Base-by-base conservation (phyloP, 1,140 invertebrate species). In the Cheumatopsyche charites region DNA sequence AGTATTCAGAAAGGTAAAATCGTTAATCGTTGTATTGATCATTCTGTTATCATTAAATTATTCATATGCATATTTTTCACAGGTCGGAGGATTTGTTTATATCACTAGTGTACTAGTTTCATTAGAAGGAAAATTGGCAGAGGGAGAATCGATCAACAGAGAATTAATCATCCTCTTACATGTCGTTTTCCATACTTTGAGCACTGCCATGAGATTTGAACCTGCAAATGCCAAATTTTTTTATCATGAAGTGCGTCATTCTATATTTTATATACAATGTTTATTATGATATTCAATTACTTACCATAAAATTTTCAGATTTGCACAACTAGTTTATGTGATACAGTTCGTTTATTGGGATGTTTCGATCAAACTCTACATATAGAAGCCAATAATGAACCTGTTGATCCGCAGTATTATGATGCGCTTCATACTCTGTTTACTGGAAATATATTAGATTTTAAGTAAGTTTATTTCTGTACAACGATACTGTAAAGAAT, bases 141-240 rank as follows among this genome's bases (percentile, higher is more conserved):
- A 79, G 73, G 80, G 79, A 7, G 77, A 82, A 49, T 77, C 84
- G 11, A 80, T 85, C 69, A 80, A 84, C 17, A 78, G 78, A 1
- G 87, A 92, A 75, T 85, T 92, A 77, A 80, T 94, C 43, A 87
- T 88, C 41, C 79, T 96, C 41, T 83, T 99, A 67, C 90, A 94
- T 75, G 90, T 95, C 25, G 94, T 98, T 17, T 98, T 98, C 82
- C 95, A 96, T 79, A 98, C 96, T 0, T 89, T 99, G 55, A 94
- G 94, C 72, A 95, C 97, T 1, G 96, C 97, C 1, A 99, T 99
- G 97, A 87, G 98, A 77, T 99, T 97, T 82, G 98, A 99, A 83
- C 98, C 98, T 1, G 96, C 96, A 1, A 99, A 99, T 85, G 97
- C 97, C 0, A 98, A 98, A 81, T 97, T 97, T 85, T 99, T 99